A percentile compares a stretch with the other conserved stretches of the same genome.
These are phyloP conservation scores for Chromoteleia sp. DNA, from an alignment of 2,888 invertebrate genomes.

Conservation along the genomic window DNA sequence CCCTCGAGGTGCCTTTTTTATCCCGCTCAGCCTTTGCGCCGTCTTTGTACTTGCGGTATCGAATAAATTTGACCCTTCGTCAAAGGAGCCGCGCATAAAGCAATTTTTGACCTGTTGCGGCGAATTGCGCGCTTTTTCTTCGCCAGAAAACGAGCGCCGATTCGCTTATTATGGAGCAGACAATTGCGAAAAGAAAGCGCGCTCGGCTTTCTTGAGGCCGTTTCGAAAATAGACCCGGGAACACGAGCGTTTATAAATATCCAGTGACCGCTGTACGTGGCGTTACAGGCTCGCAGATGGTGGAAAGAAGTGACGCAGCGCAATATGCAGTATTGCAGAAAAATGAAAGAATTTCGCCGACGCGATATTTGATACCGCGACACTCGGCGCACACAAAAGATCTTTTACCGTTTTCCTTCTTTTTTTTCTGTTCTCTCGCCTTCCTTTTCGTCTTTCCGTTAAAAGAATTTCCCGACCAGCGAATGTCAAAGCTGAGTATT, in stretches of 20 bases:
- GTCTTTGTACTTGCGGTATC: no score
- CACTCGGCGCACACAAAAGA: slow-evolving; percentile 13
- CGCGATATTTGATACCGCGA: slow-evolving; percentile 45
- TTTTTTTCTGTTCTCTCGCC: background rate
- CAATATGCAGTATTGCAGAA: slow-evolving; percentile 57
- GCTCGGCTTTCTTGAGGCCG: slow-evolving; percentile 33
- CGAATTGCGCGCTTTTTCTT: background rate
- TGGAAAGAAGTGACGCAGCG: slow-evolving; percentile 52
- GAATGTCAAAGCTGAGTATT: background rate
- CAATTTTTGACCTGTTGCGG: slow-evolving; percentile 46
- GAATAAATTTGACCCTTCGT: slow-evolving; percentile 7
- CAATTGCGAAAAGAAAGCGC: slow-evolving; percentile 27
- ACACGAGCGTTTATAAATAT: slow-evolving; percentile 63
- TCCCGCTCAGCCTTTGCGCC: no score
- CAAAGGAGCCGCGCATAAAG: background rate
- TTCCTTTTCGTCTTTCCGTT: no score
- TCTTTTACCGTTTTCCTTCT: no score
- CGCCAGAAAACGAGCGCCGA: no score
- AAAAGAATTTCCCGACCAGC: background rate
- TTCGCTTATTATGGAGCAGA: slow-evolving; percentile 28
- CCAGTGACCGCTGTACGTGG: slow-evolving; percentile 49
- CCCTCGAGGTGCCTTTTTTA: slow-evolving; percentile 9
- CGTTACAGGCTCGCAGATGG: slow-evolving; percentile 46
- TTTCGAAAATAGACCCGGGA: slow-evolving; percentile 54
- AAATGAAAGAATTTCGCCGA: slow-evolving; percentile 52